Evolutionary conservation across 2,797 vertebrate genomes (phyloP), one percentile per base, ranked within the genome.

Genomic region (Danionella dracula): DNA sequence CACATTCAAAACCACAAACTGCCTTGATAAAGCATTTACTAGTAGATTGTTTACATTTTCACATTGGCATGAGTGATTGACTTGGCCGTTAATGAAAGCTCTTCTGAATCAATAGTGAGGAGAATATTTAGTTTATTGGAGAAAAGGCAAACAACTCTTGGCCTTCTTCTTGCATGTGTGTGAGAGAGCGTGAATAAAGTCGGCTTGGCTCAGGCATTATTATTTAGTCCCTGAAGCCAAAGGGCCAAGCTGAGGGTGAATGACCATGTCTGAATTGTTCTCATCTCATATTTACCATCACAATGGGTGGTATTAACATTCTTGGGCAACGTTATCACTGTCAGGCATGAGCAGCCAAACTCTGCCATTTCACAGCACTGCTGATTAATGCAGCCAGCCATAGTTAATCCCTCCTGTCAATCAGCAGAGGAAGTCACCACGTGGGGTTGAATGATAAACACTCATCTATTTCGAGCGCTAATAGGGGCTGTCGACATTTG

Each of bases 231-330:
- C 82, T 84, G 86, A 85, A 83, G 87, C 80, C 44, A 32, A 74
- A 87, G 84, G 83, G 88, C 79, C 51, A 29, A 73, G 71, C 42
- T 66, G 65, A 67, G 81, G 73, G 77, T 92, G 88, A 91, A 90
- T 88, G 81, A 87, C 84, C 82, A 73, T 82, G 77, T 81, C 88
- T 85, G 80, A 76, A 83, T 90, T 84, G 78, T 79, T 80, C 76
- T 82, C 72, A 78, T 61, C 85, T 89, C 80, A 85, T 86, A 82
- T 88, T 92, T 92, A 91, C 85, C 90, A 91, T 92, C 78, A 93
- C 91, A 94, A 91, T 92, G 71, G 80, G 81, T 68, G 79, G 81
- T 86, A 88, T 92, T 91, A 92, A 89, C 89, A 89, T 88, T 87
- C 88, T 74, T 78, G 68, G 73, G 80, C 80, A 79, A 84, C 84